phyloP scores from a whole-genome alignment of 64 coral and sea anemone genomes.

The Stichodactyla helianthus region DNA sequence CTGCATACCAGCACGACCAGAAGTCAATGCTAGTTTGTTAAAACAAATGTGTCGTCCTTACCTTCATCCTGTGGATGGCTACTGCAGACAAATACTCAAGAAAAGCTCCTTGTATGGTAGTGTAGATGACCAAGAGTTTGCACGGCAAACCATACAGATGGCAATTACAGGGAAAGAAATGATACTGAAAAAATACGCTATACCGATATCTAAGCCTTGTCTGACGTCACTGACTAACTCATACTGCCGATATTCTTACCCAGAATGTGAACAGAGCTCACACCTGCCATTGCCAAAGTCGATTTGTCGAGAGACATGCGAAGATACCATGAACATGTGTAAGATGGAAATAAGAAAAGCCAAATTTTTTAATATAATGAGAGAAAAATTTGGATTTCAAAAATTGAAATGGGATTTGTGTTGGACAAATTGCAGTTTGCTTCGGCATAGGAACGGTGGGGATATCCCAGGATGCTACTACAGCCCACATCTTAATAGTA shows the following conservation, averaged over 20 bases:
- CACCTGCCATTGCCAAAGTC: not conserved
- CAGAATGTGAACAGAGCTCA: not conserved
- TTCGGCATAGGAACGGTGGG: not conserved
- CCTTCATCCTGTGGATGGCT: not conserved
- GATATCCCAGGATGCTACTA: not conserved
- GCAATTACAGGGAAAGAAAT: not conserved
- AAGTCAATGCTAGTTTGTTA: not conserved
- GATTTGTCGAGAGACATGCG: not conserved
- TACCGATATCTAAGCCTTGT: not conserved
- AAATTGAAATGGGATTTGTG: not conserved
- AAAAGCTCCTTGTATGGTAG: not conserved
- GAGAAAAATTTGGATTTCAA: not conserved
- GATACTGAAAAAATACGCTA: not conserved
- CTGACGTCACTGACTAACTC: not conserved
- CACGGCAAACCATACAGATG: not conserved
- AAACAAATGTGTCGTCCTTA: not conserved
- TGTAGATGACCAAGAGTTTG: not conserved
- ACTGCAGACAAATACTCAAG: not conserved
- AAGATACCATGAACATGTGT: not conserved
- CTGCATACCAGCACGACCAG: not conserved
- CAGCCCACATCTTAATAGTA: slow-evolving; percentile 5
- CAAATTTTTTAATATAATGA: not conserved
- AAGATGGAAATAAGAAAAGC: not conserved
- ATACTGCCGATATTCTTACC: not conserved
- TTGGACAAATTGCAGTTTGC: not conserved